Conservation (phyloP, 2,888 invertebrate genomes). For the Ametastegia equiseti region DNA sequence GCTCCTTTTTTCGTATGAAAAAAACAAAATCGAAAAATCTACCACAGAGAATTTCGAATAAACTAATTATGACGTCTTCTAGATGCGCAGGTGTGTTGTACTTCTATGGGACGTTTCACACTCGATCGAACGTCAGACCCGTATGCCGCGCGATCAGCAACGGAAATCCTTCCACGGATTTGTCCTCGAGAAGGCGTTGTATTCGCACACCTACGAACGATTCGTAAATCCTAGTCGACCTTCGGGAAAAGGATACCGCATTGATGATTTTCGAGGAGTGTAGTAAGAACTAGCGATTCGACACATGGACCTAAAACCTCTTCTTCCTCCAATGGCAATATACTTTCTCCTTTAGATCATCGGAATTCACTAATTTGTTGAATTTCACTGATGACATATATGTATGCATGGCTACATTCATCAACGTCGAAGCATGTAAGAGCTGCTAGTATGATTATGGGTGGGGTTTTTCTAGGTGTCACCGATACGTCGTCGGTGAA, state of each 20-base stretch:
- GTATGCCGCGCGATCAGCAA: background rate
- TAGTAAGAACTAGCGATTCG: background rate
- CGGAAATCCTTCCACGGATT: background rate
- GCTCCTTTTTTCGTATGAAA: background rate
- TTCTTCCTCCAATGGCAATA: background rate
- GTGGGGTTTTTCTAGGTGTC: background rate
- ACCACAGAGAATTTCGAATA: background rate
- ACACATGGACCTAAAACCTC: background rate
- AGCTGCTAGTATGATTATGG: too few relatives aligned
- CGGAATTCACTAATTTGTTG: background rate
- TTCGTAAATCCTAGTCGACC: constrained; percentile 18
- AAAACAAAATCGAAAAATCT: background rate
- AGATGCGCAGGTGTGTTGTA: background rate
- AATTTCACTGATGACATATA: too few relatives aligned
- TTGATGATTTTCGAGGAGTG: background rate
- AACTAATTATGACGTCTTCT: background rate
- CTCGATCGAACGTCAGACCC: background rate
- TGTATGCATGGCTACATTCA: background rate
- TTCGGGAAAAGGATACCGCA: background rate
- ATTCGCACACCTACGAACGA: constrained; percentile 19
- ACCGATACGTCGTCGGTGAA: background rate
- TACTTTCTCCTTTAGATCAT: constrained; percentile 16
- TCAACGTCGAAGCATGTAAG: background rate
- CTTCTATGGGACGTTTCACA: background rate
- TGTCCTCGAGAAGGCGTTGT: constrained; percentile 22